Base-by-base conservation (phyloP, 2,797 vertebrate genomes). In the Cryptoprocta ferox region DNA sequence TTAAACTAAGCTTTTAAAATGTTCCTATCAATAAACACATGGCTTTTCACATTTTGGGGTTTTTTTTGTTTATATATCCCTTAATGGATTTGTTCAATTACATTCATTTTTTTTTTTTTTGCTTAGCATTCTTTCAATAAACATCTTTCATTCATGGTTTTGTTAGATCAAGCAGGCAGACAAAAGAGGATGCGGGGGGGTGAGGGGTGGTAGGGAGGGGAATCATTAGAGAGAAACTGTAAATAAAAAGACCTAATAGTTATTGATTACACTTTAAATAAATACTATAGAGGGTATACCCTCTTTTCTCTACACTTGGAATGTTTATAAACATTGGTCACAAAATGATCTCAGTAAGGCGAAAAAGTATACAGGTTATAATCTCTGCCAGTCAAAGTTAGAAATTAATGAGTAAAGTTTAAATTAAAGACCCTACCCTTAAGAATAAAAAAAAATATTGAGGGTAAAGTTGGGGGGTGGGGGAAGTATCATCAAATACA, bases 1-100 rank as follows among this genome's bases (percentile, higher is more conserved):
- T 84, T 39, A 80, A 86, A 65, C 18, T 12, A 84, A 89, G 3
- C 32, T 96, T 95, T 86, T 5, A 26, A 93, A 89, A 88, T 85
- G 37, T 85, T 81, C n/a, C 65, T 59, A 21, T 93, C 6, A 19
- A 65, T 63, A 93, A 92, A 76, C 21, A 92, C 37, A n/a, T 15
- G 63, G 16, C 21, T 70, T 96, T 89, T 87, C 68, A 82, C 19
- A 63, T 71, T 81, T 95, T 63, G 61, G 59, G 3, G 14, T 42
- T 78, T 76, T 93, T 91, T 76, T 66, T 48, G 3, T 73, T 85
- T 79, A 16, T 61, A 86, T 86, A 39, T 10, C 15, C 28, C 13
- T 88, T 61, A 88, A 2, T 42, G 24, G 18, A 7, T 88, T 90
- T 73, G 26, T 63, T 87, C 39, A 42, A 6, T 24, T 66, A 45